Conservation (phyloP, 2,797 vertebrate species). For the Malurus splendens region DNA sequence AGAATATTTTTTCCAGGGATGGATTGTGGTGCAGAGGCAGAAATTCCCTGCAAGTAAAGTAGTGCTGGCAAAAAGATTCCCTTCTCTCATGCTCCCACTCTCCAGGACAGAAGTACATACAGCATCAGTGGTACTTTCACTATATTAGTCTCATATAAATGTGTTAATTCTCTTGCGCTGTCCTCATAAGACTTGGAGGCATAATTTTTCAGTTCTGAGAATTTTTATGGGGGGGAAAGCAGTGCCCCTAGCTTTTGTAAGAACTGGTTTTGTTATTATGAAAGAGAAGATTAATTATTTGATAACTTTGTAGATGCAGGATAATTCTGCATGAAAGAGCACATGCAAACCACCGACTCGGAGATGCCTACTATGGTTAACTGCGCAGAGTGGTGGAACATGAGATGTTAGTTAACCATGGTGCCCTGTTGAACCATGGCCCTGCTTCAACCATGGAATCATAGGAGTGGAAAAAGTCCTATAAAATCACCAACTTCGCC, state of each 20-base stretch:
- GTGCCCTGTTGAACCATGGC: neutral
- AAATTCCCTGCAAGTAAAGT: neutral
- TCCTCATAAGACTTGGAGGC: neutral
- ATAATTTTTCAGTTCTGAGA: neutral
- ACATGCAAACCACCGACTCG: neutral
- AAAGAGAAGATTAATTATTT: neutral
- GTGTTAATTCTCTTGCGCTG: neutral
- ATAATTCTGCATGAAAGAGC: neutral
- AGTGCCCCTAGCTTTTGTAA: neutral
- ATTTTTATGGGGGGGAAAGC: neutral
- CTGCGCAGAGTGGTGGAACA: neutral
- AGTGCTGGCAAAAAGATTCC: neutral
- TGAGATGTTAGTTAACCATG: neutral
- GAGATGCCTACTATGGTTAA: neutral
- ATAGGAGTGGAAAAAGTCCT: neutral
- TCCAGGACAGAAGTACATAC: neutral
- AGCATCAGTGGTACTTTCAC: neutral
- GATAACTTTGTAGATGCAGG: neutral
- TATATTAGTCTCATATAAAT: neutral
- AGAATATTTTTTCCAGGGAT: neutral
- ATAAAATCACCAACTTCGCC: neutral
- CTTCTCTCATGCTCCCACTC: neutral
- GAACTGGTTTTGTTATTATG: neutral
- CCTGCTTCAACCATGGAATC: neutral
- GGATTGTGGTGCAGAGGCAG: neutral